Evolutionary conservation across 2,888 invertebrate species (phyloP).

Genomic region (Meandrusa payeni): DNA sequence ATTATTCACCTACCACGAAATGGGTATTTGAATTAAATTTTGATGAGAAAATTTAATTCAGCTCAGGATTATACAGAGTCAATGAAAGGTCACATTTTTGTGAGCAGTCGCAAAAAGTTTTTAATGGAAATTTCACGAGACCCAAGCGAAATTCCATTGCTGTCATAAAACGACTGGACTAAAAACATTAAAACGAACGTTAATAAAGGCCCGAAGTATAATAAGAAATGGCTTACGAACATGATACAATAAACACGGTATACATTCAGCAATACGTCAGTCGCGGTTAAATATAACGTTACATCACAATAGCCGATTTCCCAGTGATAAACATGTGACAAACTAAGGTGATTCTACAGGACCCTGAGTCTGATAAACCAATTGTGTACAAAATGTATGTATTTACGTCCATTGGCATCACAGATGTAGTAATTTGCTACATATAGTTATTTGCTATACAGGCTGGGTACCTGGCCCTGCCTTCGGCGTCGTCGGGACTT

Average conservation of each 20-base stretch:
- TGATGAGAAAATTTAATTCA: constrained; percentile 7
- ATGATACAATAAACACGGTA: constrained; percentile 22
- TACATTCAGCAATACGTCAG: constrained; percentile 22
- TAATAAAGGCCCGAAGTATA: constrained; percentile 25
- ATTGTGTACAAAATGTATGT: too few species aligned
- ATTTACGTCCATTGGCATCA: too few species aligned
- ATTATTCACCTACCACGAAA: neutral
- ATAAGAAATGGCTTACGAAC: constrained; percentile 20
- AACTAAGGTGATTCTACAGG: too few species aligned
- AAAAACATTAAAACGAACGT: constrained; percentile 24
- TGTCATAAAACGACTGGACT: constrained; percentile 23
- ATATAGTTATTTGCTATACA: too few species aligned
- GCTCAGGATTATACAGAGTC: constrained; percentile 5
- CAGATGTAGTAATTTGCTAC: too few species aligned
- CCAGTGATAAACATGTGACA: too few species aligned
- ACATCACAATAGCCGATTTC: constrained; percentile 13
- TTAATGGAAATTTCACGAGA: constrained; percentile 23
- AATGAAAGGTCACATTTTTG: constrained; percentile 18
- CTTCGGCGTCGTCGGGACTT: too few species aligned
- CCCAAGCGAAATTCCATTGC: constrained; percentile 19
- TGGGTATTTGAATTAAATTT: constrained; percentile 1
- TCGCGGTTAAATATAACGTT: constrained; percentile 15
- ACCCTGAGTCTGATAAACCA: too few species aligned
- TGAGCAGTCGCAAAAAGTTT: constrained; percentile 20
- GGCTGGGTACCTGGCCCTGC: too few species aligned